Evolutionary conservation across 2,888 invertebrate genomes (phyloP).

Genomic region (Teinopalpus imperialis): DNA sequence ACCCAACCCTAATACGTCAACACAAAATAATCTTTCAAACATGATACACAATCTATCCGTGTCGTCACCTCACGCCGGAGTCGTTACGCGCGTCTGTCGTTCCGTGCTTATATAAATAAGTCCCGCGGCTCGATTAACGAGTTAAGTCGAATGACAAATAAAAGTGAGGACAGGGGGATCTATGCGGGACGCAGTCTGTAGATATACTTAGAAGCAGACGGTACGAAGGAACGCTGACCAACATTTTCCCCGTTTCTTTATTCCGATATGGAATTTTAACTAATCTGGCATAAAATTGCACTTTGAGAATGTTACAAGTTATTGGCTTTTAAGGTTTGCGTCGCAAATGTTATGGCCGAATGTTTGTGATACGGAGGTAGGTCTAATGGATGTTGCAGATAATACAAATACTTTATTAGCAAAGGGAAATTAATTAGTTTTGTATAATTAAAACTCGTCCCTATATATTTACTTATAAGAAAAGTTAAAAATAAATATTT

Average conservation of each 20-base stretch:
- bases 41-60: slow-evolving; percentile 10
- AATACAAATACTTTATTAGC: background rate
- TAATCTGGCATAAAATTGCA: background rate
- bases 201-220: slow-evolving; percentile 20
- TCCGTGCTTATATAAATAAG: slow-evolving; percentile 30
- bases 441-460: too few species aligned
- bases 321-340: background rate
- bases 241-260: slow-evolving; percentile 15
- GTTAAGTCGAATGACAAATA: slow-evolving; percentile 34
- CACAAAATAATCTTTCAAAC: slow-evolving; percentile 3
- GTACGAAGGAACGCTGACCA: background rate
- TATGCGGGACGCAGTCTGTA: slow-evolving; percentile 21
- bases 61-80: slow-evolving; percentile 4
- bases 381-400: background rate
- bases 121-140: slow-evolving; percentile 40
- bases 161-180: slow-evolving; percentile 37
- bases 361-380: background rate
- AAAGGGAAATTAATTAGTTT: background rate
- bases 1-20: background rate
- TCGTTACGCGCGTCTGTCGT: slow-evolving; percentile 9
- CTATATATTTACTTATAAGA: too few species aligned
- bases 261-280: slow-evolving; percentile 10
- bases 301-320: slow-evolving; percentile 5
- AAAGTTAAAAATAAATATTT: too few species aligned
- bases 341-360: background rate